Conservation (phyloP, 2,888 invertebrate genomes). For the Phengaris arion region DNA sequence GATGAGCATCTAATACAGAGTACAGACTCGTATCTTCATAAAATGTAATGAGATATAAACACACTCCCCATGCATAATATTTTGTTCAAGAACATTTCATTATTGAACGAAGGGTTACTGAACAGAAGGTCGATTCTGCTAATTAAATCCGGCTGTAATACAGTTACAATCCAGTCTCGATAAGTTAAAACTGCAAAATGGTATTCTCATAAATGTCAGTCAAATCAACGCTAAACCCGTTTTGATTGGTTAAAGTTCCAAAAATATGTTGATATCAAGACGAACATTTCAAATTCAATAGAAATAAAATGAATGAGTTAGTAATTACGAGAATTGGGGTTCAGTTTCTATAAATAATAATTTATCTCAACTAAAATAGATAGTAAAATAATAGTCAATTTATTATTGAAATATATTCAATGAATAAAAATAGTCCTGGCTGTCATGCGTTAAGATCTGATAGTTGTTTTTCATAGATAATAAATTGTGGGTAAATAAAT, state of each 20-base stretch:
- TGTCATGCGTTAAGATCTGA: background rate
- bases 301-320: too few relatives aligned
- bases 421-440: background rate
- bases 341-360: too few relatives aligned
- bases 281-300: too few relatives aligned
- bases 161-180: too few relatives aligned
- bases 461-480: background rate
- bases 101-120: background rate
- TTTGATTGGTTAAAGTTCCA: too few relatives aligned
- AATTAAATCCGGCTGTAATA: too few relatives aligned
- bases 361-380: background rate
- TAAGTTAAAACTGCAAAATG: too few relatives aligned
- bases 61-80: background rate
- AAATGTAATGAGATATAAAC: background rate
- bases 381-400: background rate
- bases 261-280: too few relatives aligned
- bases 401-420: constrained; percentile 9
- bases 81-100: background rate
- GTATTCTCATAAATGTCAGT: too few relatives aligned
- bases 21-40: background rate
- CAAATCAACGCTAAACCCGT: too few relatives aligned
- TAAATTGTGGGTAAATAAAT: background rate
- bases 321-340: too few relatives aligned
- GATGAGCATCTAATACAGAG: constrained; percentile 5
- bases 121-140: too few relatives aligned